Evolutionary conservation across 2,113 vertebrate genomes (phyloP).

Genomic region (Miniopterus natalensis): DNA sequence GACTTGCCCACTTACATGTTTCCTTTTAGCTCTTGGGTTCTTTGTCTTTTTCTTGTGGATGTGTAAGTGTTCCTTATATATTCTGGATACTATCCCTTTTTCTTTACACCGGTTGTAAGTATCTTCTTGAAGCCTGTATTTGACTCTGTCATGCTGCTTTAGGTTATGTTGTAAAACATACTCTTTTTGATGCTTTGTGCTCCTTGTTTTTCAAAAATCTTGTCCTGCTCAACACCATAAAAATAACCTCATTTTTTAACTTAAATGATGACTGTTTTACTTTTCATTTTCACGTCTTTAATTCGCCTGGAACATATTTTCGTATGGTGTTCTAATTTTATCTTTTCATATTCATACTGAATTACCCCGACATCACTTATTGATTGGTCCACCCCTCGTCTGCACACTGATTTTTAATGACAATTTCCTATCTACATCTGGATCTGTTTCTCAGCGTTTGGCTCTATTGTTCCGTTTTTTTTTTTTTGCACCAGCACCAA

Average conservation of each 20-base stretch:
- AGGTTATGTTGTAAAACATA: constrained; percentile 1
- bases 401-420: not conserved
- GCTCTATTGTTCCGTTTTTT: not conserved
- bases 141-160: constrained; percentile 9
- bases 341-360: not conserved
- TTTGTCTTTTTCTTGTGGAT: not conserved
- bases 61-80: not conserved
- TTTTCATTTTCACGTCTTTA: constrained; percentile 40
- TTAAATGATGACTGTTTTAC: not conserved
- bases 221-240: not conserved
- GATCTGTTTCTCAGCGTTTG: not conserved
- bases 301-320: not conserved
- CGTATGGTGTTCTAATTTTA: not conserved
- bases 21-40: not conserved
- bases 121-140: not conserved
- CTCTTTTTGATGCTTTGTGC: not conserved
- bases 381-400: not conserved
- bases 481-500: not conserved
- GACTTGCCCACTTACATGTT: not conserved
- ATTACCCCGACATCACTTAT: not conserved
- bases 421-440: not conserved
- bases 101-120: not conserved
- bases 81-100: not conserved
- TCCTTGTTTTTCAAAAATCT: not conserved
- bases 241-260: constrained; percentile 14